phyloP scores from a whole-genome alignment of 2,888 invertebrate genomes.

The Dendrolimus houi region DNA sequence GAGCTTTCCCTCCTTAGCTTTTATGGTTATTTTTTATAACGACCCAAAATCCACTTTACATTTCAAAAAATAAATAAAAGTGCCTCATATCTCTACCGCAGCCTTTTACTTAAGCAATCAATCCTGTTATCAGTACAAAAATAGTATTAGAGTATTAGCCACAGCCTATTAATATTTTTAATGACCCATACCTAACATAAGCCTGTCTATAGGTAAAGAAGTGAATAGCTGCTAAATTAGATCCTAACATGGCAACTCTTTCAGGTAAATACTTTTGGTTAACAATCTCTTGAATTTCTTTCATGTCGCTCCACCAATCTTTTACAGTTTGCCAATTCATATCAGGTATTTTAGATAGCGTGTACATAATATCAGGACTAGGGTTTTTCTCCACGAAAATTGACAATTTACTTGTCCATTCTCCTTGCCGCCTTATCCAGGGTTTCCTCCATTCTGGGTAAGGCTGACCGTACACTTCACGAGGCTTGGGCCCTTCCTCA shows the following conservation, averaged over 20 bases:
- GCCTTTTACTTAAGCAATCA: too few species aligned
- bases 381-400: constrained; percentile 67
- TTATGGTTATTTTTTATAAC: too few species aligned
- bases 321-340: constrained; percentile 63
- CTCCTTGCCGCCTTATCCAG: constrained; percentile 74
- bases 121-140: too few species aligned
- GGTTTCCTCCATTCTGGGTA: constrained; percentile 79
- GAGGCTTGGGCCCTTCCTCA: constrained; percentile 48
- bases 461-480: constrained; percentile 48
- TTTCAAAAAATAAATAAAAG: too few species aligned
- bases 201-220: constrained; percentile 88
- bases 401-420: constrained; percentile 76
- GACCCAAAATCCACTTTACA: too few species aligned
- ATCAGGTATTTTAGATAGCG: constrained; percentile 71
- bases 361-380: constrained; percentile 45
- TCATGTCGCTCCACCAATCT: constrained; percentile 74
- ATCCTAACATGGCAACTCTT: constrained; percentile 80
- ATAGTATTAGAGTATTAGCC: too few species aligned
- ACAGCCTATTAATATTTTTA: too few species aligned
- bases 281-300: constrained; percentile 64
- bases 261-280: constrained; percentile 78
- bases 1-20: too few species aligned
- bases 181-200: constrained; percentile 73
- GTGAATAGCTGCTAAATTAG: constrained; percentile 91
- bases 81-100: too few species aligned